Percentiles rank a stretch among this genome's conserved stretches.
These are phyloP conservation scores for Tipula lateralis DNA, from an alignment of 2,888 invertebrate species.

Conservation along the genomic window DNA sequence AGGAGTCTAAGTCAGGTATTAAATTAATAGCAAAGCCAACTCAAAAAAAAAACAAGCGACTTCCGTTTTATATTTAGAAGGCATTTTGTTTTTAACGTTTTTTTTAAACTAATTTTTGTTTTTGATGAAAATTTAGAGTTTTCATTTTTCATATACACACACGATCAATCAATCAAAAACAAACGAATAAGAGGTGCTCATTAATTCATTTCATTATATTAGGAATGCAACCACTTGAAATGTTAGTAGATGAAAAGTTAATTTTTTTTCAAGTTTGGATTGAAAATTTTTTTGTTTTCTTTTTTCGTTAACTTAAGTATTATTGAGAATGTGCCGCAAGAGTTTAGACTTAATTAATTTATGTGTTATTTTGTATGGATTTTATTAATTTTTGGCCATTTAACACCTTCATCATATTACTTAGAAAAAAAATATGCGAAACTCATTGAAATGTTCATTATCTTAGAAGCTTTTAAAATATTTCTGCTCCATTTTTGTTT, in stretches of 20 bases:
- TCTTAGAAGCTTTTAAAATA: background rate
- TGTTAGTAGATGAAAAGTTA: background rate
- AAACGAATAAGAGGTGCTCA: background rate
- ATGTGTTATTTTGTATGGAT: background rate
- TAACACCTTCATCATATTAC: background rate
- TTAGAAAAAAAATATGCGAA: background rate
- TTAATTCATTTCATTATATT: background rate
- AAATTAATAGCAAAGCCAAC: conserved; percentile 30
- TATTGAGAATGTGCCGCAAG: background rate
- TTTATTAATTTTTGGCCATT: background rate
- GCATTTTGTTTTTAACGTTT: conserved; percentile 14
- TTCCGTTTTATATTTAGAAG: background rate
- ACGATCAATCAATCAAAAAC: background rate
- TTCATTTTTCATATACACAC: background rate
- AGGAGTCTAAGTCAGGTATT: conserved; percentile 82
- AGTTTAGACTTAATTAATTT: background rate
- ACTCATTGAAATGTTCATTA: background rate
- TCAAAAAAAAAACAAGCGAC: conserved; percentile 29
- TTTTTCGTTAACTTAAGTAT: background rate
- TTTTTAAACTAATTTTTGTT: background rate
- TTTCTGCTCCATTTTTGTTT: background rate
- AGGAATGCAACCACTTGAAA: background rate
- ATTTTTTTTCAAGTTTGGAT: background rate
- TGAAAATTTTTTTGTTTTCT: background rate
- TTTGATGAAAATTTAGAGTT: background rate